Evolutionary conservation across 2,888 invertebrate species (phyloP), one percentile per base, ranked within the genome.

Genomic region (Brachylomia viminalis): DNA sequence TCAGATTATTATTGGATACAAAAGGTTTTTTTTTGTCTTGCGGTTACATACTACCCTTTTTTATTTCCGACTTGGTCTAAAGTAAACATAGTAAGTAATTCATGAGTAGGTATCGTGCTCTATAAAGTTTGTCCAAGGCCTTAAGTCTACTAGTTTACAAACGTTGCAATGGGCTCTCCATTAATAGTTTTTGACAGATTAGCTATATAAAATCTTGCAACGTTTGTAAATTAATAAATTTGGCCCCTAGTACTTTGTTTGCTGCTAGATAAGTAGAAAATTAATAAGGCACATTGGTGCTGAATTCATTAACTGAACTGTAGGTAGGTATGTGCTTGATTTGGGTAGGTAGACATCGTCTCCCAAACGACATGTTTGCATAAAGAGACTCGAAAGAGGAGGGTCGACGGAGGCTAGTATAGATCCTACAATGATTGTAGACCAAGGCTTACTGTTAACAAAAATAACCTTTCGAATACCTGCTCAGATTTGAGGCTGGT

Each of bases 321-420:
- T 69, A 77, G 64, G 17, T 70, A 30, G 62, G 33, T 67, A 49
- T 17, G 13, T 45, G 59, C 33, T 67, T n/a, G 47, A 42, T 61
- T 2, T 68, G 38, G 67, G 42, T 75, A 70, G 56, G 42, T 69
- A 47, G 49, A 15, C 30, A 27, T n/a, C 54, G 56, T 59, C 54
- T 70, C 66, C 45, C 17, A 56, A 67, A 68, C 72, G 52, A 47
- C 74, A 47, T 84, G 83, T 83, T 83, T 83, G 83, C 85, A 83
- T 83, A 83, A 83, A 69, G 67, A 84, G 83, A 83, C 54, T 27
- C 33, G 75, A 68, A 77, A 82, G 71, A 62, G 85, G 83, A 76
- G 68, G 82, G 42, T 42, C 68, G 13, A 30, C 13, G 6, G 47
- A 30, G 47, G 66, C 6, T 64, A 20, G 33, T 47, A 27, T 27